phyloP scores from a whole-genome alignment of 1,140 invertebrate species.

The Frieseomelitta varia region DNA sequence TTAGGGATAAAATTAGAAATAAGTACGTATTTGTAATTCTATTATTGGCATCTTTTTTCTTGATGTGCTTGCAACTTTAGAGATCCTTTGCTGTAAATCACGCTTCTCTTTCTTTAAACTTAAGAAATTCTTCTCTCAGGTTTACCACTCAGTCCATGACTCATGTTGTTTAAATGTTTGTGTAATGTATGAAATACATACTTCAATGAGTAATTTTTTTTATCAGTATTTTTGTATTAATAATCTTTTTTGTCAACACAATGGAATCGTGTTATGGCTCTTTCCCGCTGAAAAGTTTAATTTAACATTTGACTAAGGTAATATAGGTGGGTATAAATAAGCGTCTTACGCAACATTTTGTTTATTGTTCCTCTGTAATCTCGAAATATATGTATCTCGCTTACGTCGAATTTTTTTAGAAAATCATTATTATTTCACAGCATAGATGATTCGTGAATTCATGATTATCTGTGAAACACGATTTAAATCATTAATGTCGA shows the following conservation, averaged over 20 bases:
- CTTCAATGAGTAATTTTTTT: no score
- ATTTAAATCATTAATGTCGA: neutral
- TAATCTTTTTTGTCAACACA: no score
- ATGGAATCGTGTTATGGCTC: no score
- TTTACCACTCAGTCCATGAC: neutral
- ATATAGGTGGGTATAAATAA: constrained; percentile 52
- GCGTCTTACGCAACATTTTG: constrained; percentile 37
- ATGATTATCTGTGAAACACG: neutral
- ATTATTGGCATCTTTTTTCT: neutral
- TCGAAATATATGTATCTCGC: neutral
- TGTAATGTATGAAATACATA: neutral
- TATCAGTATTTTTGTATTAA: neutral
- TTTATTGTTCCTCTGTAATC: constrained; percentile 28
- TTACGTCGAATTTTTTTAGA: neutral
- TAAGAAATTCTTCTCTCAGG: neutral
- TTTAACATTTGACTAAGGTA: neutral
- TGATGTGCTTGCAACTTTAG: neutral
- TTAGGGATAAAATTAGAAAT: neutral
- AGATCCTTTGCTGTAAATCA: neutral
- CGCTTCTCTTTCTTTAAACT: neutral
- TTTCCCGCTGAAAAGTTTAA: neutral
- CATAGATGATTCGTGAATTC: neutral
- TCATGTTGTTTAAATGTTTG: neutral
- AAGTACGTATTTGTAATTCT: neutral
- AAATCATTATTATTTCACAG: neutral